Conservation (phyloP, 2,888 invertebrate species). For the Leucania comma region DNA sequence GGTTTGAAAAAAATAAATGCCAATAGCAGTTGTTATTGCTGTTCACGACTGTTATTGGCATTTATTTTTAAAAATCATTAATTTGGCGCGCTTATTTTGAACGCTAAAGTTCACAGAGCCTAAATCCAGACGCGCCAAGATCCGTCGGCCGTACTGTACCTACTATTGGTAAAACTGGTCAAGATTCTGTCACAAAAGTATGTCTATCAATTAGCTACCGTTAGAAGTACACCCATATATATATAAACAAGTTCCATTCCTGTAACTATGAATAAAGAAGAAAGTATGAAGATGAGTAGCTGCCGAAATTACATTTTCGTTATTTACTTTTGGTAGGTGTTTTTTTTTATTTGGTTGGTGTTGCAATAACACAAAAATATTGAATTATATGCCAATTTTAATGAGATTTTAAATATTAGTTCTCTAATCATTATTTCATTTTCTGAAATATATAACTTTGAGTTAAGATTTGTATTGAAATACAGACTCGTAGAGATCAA, state of each 20-base stretch:
- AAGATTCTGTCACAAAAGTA: not conserved
- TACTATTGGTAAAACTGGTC: constrained; percentile 2
- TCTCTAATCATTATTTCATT: constrained; percentile 4
- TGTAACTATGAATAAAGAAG: not conserved
- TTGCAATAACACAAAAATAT: constrained; percentile 27
- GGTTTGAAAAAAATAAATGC: too few species aligned
- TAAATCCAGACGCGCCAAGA: too few species aligned
- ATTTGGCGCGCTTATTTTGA: too few species aligned
- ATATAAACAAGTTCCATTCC: not conserved
- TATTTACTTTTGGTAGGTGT: constrained; percentile 5
- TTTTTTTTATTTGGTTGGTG: too few species aligned
- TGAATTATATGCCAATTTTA: not conserved
- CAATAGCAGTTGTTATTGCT: too few species aligned
- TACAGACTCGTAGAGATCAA: constrained; percentile 23
- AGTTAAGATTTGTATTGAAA: constrained; percentile 28
- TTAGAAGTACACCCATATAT: not conserved
- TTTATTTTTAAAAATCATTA: too few species aligned
- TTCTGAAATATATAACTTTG: constrained; percentile 1
- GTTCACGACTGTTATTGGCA: too few species aligned
- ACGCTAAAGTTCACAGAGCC: too few species aligned
- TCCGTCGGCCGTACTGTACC: too few species aligned
- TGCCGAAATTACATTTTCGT: constrained; percentile 3
- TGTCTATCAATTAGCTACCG: not conserved
- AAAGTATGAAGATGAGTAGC: constrained; percentile 19
- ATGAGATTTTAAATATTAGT: constrained; percentile 30